phyloP scores from a whole-genome alignment of 2,888 invertebrate genomes.

The Pegoplata infirma region DNA sequence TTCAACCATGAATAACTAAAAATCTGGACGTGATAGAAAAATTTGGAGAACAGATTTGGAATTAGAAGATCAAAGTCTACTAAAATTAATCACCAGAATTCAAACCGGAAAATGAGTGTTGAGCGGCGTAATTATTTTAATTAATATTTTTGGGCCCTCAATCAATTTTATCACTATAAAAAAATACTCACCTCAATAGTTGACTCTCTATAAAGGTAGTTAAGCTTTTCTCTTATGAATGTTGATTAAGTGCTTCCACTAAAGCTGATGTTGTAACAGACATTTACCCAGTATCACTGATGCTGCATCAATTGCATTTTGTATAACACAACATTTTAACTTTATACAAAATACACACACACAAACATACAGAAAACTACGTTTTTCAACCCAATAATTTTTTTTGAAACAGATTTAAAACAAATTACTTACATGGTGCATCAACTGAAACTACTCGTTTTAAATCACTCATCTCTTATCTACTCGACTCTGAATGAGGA shows the following conservation, averaged over 20 bases:
- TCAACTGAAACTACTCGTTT: slow-evolving; percentile 13
- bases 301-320: background rate
- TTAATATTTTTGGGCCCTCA: background rate
- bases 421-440: slow-evolving; percentile 6
- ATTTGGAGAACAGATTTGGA: too few species aligned
- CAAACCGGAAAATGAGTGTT: too few species aligned
- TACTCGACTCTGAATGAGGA: background rate
- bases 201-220: background rate
- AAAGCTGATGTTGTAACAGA: background rate
- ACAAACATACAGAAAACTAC: too few species aligned
- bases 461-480: slow-evolving; percentile 25
- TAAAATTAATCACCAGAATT: too few species aligned
- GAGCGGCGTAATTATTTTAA: too few species aligned
- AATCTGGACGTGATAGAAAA: too few species aligned
- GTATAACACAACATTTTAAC: background rate
- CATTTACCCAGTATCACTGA: background rate
- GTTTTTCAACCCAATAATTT: background rate
- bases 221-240: slow-evolving; percentile 9
- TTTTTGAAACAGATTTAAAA: background rate
- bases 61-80: too few species aligned
- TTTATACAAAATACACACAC: too few species aligned
- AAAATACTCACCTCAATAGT: slow-evolving; percentile 6
- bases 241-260: slow-evolving; percentile 30
- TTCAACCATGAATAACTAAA: too few species aligned
- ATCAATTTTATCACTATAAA: too few species aligned